These are phyloP conservation scores for Pollimyrus isidori DNA, from an alignment of 2,113 vertebrate species.

Conservation along the genomic window DNA sequence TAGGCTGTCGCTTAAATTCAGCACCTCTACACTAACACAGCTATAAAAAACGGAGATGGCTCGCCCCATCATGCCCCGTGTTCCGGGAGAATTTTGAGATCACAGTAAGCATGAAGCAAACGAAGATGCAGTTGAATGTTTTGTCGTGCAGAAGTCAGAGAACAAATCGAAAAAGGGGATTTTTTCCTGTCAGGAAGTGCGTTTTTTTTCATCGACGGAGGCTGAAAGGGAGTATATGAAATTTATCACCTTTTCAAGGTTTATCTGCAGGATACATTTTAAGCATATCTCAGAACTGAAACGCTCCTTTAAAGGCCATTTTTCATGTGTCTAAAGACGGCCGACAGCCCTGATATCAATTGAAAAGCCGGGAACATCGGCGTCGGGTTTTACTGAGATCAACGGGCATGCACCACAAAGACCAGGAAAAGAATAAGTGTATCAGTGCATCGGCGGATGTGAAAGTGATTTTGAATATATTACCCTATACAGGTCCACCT, in stretches of 20 bases:
- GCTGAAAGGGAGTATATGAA: background rate
- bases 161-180: background rate
- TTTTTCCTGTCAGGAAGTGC: background rate
- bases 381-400: background rate
- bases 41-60: background rate
- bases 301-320: background rate
- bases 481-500: background rate
- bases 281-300: background rate
- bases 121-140: background rate
- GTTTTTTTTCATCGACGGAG: background rate
- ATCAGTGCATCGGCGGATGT: background rate
- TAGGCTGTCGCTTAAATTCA: background rate
- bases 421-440: background rate
- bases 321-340: background rate
- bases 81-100: background rate
- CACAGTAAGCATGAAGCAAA: background rate
- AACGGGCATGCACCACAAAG: background rate
- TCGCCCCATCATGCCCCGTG: background rate
- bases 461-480: background rate
- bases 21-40: background rate
- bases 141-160: background rate
- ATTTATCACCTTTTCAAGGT: background rate
- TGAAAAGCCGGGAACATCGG: background rate
- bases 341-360: background rate
- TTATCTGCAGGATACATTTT: background rate